Evolutionary conservation across 2,888 invertebrate species (phyloP).

Genomic region (Embidobia sp.): DNA sequence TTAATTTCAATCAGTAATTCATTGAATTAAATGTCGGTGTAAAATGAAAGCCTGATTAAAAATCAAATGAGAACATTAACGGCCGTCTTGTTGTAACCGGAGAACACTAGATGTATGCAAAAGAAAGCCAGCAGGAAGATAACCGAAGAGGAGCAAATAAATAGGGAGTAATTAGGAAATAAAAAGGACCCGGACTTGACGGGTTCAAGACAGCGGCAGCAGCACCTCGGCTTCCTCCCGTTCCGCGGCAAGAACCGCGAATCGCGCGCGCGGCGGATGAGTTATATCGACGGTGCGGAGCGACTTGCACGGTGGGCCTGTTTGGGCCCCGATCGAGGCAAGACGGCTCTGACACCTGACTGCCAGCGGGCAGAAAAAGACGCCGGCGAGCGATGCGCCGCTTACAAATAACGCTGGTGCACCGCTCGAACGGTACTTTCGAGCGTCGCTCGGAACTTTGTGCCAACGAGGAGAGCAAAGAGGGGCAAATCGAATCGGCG

Average conservation of each 20-base stretch:
- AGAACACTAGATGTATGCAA: too few species aligned
- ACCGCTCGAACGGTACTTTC: slow-evolving; percentile 60
- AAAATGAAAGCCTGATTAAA: too few species aligned
- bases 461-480: too few species aligned
- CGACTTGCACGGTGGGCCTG: slow-evolving; percentile 68
- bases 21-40: too few species aligned
- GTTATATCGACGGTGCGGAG: slow-evolving; percentile 66
- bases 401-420: slow-evolving; percentile 47
- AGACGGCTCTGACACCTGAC: slow-evolving; percentile 70
- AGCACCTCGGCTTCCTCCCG: slow-evolving; percentile 61
- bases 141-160: too few species aligned
- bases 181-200: too few species aligned
- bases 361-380: slow-evolving; percentile 69
- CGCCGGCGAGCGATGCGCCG: slow-evolving; percentile 35
- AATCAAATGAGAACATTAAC: too few species aligned
- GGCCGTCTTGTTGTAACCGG: too few species aligned
- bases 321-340: slow-evolving; percentile 65
- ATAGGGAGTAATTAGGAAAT: too few species aligned
- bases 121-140: too few species aligned
- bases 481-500: slow-evolving; percentile 4
- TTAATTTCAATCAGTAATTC: too few species aligned
- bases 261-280: slow-evolving; percentile 66
- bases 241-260: slow-evolving; percentile 66
- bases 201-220: not conserved
- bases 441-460: slow-evolving; percentile 2